Evolutionary conservation across 1,140 invertebrate genomes (phyloP).

Genomic region (Maconellicoccus hirsutus): DNA sequence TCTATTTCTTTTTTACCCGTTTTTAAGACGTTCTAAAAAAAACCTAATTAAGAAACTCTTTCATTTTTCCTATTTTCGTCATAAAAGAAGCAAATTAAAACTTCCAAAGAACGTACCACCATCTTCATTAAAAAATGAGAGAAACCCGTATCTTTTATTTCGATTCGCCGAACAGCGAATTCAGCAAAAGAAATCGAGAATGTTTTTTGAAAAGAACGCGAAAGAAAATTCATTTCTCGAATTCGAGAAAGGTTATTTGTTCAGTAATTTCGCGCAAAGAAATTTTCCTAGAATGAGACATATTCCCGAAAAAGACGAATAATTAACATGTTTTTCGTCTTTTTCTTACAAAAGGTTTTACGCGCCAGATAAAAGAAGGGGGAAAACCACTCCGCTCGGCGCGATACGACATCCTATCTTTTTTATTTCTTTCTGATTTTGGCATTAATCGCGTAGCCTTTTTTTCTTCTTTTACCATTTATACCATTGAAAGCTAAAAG

Average conservation of each 20-base stretch:
- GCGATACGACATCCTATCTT: slow-evolving; percentile 1
- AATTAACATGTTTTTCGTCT: slow-evolving; percentile 22
- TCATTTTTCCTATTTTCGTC: slow-evolving; percentile 20
- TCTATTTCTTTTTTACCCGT: neutral
- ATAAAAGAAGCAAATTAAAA: slow-evolving; percentile 23
- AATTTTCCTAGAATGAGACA: slow-evolving; percentile 12
- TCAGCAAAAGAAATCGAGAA: slow-evolving; percentile 20
- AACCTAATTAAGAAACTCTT: slow-evolving; percentile 22
- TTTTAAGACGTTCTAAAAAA: slow-evolving; percentile 15
- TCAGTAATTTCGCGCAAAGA: slow-evolving; percentile 17
- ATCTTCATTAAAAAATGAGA: slow-evolving; percentile 19
- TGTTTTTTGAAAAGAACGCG: slow-evolving; percentile 17
- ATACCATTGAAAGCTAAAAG: slow-evolving; percentile 17
- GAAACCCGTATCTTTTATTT: slow-evolving; percentile 22
- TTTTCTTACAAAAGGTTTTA: slow-evolving; percentile 11
- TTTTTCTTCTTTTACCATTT: slow-evolving; percentile 9
- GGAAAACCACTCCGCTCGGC: neutral
- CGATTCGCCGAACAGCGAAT: slow-evolving; percentile 19
- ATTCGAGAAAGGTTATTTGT: slow-evolving; percentile 20
- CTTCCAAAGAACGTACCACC: slow-evolving; percentile 19
- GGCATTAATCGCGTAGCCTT: slow-evolving; percentile 20
- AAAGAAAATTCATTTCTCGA: slow-evolving; percentile 21
- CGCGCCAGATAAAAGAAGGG: slow-evolving; percentile 7
- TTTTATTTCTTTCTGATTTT: slow-evolving; percentile 6
- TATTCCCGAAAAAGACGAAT: slow-evolving; percentile 11